These are phyloP conservation scores for Rhegmatorhina hoffmannsi DNA, from an alignment of 2,113 vertebrate species.

Conservation along the genomic window DNA sequence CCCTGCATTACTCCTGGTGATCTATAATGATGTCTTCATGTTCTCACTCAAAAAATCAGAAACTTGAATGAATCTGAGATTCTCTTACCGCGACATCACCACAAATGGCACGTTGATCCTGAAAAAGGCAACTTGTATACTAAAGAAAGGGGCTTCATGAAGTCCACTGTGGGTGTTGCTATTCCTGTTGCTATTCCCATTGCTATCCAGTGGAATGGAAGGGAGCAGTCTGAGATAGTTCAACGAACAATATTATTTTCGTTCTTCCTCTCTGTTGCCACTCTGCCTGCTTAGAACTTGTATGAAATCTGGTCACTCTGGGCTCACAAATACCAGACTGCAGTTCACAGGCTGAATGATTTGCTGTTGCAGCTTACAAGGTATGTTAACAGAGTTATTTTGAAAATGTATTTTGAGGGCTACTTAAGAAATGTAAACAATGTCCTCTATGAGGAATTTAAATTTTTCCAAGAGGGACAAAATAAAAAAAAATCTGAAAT, in stretches of 20 bases:
- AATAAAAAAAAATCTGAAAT: neutral
- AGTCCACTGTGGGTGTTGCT: neutral
- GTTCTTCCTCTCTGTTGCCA: neutral
- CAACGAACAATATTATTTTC: neutral
- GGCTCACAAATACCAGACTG: neutral
- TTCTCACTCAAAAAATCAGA: neutral
- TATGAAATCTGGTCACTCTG: neutral
- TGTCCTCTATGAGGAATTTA: neutral
- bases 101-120: neutral
- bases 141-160: neutral
- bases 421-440: neutral
- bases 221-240: neutral
- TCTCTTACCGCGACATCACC: neutral
- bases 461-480: neutral
- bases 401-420: neutral
- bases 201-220: neutral
- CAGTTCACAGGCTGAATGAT: neutral
- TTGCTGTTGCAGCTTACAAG: neutral
- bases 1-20: neutral
- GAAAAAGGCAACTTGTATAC: neutral
- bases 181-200: neutral
- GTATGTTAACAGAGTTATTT: neutral
- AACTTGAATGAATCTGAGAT: neutral
- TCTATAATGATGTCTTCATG: neutral
- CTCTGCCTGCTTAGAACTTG: neutral